Percentiles rank a stretch among this genome's conserved stretches.
phyloP scores from a whole-genome alignment of 2,888 invertebrate species.

The Pocota personata region DNA sequence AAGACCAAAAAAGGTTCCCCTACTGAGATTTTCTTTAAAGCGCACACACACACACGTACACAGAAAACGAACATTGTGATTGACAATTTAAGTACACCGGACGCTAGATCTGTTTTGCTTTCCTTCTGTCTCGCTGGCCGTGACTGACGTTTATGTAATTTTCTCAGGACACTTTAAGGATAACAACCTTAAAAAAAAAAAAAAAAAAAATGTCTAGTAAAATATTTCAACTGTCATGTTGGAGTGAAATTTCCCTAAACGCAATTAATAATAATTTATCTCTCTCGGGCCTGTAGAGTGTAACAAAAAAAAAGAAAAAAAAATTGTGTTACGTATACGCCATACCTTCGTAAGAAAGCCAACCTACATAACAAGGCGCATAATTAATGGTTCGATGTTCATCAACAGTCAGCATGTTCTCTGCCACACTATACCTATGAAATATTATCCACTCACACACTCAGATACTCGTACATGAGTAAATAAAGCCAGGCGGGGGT shows the following conservation, averaged over 20 bases:
- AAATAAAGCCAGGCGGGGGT: neutral
- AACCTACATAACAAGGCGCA: conserved; percentile 67
- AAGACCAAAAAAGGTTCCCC: neutral
- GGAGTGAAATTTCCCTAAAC: conserved; percentile 39
- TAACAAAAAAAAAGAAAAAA: neutral
- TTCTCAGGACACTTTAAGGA: conserved; percentile 49
- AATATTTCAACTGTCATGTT: conserved; percentile 64
- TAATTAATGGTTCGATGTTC: conserved; percentile 71
- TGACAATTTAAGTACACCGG: conserved; percentile 67
- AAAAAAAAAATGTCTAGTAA: conserved; percentile 22
- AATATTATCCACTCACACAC: conserved; percentile 64
- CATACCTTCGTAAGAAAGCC: conserved; percentile 21
- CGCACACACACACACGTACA: neutral
- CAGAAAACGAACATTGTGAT: conserved; percentile 32
- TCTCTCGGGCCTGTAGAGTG: neutral
- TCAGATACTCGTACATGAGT: conserved; percentile 36
- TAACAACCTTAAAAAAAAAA: conserved; percentile 21
- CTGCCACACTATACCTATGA: conserved; percentile 49
- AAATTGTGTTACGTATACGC: conserved; percentile 12
- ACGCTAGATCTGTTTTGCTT: conserved; percentile 1
- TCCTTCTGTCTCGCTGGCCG: neutral
- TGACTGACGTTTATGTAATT: conserved; percentile 44
- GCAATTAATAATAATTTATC: conserved; percentile 72
- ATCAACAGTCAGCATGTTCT: conserved; percentile 71
- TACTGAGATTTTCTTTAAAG: conserved; percentile 12